Percentiles rank a stretch among this genome's conserved stretches.
phyloP scores from a whole-genome alignment of 2,888 invertebrate species.

The Acholoe squamosa region DNA sequence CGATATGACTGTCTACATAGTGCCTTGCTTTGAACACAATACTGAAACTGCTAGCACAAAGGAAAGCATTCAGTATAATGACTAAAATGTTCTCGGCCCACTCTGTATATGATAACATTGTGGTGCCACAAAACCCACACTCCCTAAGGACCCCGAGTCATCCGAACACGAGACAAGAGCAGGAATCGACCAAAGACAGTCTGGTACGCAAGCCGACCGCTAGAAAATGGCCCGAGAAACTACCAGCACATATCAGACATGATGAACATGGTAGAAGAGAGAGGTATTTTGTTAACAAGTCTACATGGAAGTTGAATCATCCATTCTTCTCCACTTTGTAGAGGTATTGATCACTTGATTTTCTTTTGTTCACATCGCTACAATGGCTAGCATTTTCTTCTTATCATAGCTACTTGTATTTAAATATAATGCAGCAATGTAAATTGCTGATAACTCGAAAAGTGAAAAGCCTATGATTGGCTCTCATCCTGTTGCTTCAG shows the following conservation, averaged over 20 bases:
- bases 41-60: not conserved
- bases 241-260: conserved; percentile 1
- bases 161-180: not conserved
- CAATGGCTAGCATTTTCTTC: not conserved
- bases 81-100: not conserved
- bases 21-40: conserved; percentile 9
- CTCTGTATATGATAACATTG: not conserved
- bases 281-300: conserved; percentile 37
- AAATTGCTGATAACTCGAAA: too few species aligned
- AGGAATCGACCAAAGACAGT: not conserved
- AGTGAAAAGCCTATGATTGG: too few species aligned
- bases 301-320: conserved; percentile 3
- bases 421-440: too few species aligned
- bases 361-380: not conserved
- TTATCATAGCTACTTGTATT: not conserved
- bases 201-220: not conserved
- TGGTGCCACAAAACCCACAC: not conserved
- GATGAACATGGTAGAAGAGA: not conserved
- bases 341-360: not conserved
- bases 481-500: too few species aligned
- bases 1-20: not conserved
- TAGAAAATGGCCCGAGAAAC: not conserved
- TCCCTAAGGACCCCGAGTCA: too few species aligned
- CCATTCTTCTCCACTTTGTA: conserved; percentile 20
- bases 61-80: not conserved